These are phyloP conservation scores for Drosophila prostipennis DNA, from an alignment of 2,888 invertebrate species.

Conservation along the genomic window DNA sequence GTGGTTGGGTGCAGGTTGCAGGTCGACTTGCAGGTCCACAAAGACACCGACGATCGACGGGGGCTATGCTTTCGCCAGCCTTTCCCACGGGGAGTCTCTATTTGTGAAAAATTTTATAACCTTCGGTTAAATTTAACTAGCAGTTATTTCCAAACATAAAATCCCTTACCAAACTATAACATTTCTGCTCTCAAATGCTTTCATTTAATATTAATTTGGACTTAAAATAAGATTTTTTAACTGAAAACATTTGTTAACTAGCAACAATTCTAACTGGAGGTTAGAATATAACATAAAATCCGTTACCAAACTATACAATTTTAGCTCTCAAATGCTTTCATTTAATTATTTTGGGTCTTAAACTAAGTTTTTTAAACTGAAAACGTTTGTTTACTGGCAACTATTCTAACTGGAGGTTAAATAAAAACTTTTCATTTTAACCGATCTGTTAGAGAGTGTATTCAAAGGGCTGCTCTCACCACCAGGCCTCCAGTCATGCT, in stretches of 20 bases:
- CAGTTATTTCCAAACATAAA: too few species aligned
- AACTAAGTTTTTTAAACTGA: too few species aligned
- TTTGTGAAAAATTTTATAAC: neutral
- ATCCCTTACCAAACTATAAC: neutral
- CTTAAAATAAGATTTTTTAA: too few species aligned
- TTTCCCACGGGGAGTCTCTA: too few species aligned
- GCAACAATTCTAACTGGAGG: neutral
- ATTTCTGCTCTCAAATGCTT: neutral
- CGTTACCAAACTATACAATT: too few species aligned
- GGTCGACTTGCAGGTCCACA: constrained; percentile 1
- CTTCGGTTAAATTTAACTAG: neutral
- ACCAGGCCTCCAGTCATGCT: constrained; percentile 4
- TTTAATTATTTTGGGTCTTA: too few species aligned
- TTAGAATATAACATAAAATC: too few species aligned
- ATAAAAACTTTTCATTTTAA: neutral
- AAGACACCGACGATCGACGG: constrained; percentile 4
- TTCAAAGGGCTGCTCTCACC: too few species aligned
- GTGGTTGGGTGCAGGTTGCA: constrained; percentile 7
- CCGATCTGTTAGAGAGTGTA: constrained; percentile 2
- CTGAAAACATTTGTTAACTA: neutral
- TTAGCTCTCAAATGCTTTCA: too few species aligned
- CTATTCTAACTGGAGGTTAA: neutral
- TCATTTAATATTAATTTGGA: too few species aligned
- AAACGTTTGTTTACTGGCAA: neutral
- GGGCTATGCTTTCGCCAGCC: too few species aligned